Conservation (phyloP, 2,113 vertebrate genomes). For the Manacus vitellinus region DNA sequence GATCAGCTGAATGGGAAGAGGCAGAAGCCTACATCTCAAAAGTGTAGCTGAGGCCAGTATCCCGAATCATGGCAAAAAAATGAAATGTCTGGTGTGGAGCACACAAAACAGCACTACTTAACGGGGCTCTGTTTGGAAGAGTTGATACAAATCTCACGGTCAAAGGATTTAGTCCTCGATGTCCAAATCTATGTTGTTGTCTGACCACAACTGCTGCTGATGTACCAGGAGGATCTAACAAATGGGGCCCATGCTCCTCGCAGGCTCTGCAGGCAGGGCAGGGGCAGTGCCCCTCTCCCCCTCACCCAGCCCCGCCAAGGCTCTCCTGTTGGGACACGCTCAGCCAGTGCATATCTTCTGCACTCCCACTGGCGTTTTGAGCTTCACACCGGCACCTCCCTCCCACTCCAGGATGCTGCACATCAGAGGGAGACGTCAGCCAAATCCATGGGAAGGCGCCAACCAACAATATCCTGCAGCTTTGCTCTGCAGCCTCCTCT, state of each 20-base stretch:
- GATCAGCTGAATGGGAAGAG: constrained; percentile 25
- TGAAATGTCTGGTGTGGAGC: not conserved
- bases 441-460: constrained; percentile 25
- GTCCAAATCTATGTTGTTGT: not conserved
- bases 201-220: not conserved
- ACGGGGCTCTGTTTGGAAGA: not conserved
- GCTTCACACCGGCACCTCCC: constrained; percentile 1
- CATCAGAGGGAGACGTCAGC: not conserved
- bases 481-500: not conserved
- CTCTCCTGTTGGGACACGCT: not conserved
- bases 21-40: not conserved
- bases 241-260: fast-evolving
- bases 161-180: not conserved
- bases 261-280: not conserved
- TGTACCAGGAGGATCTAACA: not conserved
- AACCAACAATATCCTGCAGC: not conserved
- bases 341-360: not conserved
- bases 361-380: not conserved
- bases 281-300: not conserved
- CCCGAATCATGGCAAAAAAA: not conserved
- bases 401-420: not conserved
- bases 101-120: not conserved
- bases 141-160: not conserved
- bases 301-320: not conserved
- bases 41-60: not conserved